Conservation (phyloP, 2,113 vertebrate genomes). For the Herpetotheres cachinnans region DNA sequence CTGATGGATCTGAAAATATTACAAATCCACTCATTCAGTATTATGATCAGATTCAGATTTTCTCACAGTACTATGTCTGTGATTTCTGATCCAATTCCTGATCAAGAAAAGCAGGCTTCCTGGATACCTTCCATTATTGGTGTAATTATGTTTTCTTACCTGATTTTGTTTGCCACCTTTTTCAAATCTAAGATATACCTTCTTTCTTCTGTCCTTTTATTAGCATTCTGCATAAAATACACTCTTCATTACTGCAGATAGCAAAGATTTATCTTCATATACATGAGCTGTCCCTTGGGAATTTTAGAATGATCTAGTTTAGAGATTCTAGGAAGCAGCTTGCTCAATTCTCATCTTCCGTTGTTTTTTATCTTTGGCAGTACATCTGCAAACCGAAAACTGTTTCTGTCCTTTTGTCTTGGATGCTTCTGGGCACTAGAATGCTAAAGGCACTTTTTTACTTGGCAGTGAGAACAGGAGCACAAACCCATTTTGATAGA, state of each 20-base stretch:
- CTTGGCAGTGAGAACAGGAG: slow-evolving; percentile 44
- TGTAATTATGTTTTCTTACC: neutral
- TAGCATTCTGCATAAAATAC: slow-evolving; percentile 34
- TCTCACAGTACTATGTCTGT: neutral
- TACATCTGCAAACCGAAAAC: slow-evolving; percentile 3
- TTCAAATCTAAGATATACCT: slow-evolving; percentile 16
- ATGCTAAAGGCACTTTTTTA: slow-evolving; percentile 55
- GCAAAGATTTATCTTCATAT: slow-evolving; percentile 52
- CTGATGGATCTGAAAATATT: neutral
- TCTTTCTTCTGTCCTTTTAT: neutral
- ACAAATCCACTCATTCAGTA: neutral
- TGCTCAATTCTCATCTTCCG: neutral
- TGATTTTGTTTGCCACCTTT: neutral
- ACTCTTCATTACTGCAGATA: slow-evolving; percentile 39
- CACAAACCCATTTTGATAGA: slow-evolving; percentile 63
- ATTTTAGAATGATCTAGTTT: slow-evolving; percentile 54
- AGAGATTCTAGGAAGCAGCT: slow-evolving; percentile 37
- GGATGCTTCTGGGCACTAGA: slow-evolving; percentile 16
- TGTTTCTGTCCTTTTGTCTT: slow-evolving; percentile 61
- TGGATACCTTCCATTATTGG: neutral
- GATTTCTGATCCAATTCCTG: neutral
- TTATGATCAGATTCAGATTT: neutral
- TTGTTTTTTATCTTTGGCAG: slow-evolving; percentile 29
- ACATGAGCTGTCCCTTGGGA: slow-evolving; percentile 29
- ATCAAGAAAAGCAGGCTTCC: neutral